These are phyloP conservation scores for Diorhabda carinulata DNA, from an alignment of 1,140 invertebrate species.

Conservation along the genomic window DNA sequence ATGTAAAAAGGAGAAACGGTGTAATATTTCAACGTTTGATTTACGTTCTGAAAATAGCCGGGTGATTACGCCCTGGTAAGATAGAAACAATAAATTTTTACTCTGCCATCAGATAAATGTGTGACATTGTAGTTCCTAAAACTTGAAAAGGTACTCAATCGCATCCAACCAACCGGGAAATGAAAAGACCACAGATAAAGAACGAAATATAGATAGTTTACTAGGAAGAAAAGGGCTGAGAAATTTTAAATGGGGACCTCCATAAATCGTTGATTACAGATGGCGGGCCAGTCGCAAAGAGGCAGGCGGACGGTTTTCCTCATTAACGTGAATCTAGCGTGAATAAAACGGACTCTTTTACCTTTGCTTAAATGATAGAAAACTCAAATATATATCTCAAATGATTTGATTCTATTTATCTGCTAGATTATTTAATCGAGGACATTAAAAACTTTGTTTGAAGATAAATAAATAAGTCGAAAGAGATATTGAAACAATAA, in stretches of 20 bases:
- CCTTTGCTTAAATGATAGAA: not conserved
- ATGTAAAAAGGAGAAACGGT: not conserved
- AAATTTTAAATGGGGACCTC: constrained; percentile 39
- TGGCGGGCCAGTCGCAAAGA: constrained; percentile 26
- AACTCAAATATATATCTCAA: too few relatives aligned
- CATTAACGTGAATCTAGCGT: not conserved
- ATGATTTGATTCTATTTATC: too few relatives aligned
- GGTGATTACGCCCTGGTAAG: constrained; percentile 8
- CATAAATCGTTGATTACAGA: constrained; percentile 42
- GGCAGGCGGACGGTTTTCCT: constrained; percentile 27
- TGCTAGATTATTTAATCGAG: too few relatives aligned
- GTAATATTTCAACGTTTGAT: constrained; percentile 17
- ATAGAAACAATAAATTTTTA: constrained; percentile 39
- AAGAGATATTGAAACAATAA: too few relatives aligned
- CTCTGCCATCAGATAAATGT: constrained; percentile 42
- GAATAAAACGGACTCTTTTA: not conserved
- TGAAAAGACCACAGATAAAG: constrained; percentile 44
- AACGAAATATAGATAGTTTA: constrained; percentile 20
- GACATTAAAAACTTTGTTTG: too few relatives aligned
- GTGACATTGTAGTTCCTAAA: constrained; percentile 45
- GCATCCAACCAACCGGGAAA: constrained; percentile 45
- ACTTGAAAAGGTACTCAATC: constrained; percentile 46
- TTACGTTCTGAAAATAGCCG: constrained; percentile 15
- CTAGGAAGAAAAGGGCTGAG: constrained; percentile 26
- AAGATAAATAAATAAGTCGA: too few relatives aligned